Conservation (phyloP, 2,113 vertebrate genomes). For the Rhipidura dahli region DNA sequence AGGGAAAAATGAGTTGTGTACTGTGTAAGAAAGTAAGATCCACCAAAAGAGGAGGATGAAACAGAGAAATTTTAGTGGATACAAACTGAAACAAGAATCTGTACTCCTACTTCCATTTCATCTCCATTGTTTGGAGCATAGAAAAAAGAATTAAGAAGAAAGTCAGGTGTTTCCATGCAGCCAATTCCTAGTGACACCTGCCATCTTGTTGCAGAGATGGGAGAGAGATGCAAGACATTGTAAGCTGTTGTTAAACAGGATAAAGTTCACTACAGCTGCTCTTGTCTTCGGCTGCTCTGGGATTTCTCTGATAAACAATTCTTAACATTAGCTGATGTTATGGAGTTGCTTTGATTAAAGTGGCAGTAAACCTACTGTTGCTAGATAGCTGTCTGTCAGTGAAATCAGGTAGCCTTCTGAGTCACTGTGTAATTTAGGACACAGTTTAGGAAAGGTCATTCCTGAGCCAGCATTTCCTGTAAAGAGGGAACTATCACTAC, state of each 20-base stretch:
- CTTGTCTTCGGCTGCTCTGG: neutral
- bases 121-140: neutral
- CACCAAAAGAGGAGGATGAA: neutral
- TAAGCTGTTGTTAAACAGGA: neutral
- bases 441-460: neutral
- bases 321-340: neutral
- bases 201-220: neutral
- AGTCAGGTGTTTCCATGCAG: neutral
- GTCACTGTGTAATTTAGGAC: constrained; percentile 3
- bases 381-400: neutral
- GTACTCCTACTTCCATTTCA: neutral
- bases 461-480: constrained; percentile 46
- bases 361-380: neutral
- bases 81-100: neutral
- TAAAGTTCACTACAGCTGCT: neutral
- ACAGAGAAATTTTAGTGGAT: neutral
- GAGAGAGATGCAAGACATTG: neutral
- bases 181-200: neutral
- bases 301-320: neutral
- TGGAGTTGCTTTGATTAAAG: neutral
- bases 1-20: neutral
- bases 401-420: neutral
- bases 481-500: neutral
- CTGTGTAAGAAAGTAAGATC: neutral
- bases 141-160: neutral